Percentiles rank a stretch among this genome's conserved stretches.
These are phyloP conservation scores for Eledone cirrhosa DNA, from an alignment of 2,888 invertebrate species.

Conservation along the genomic window DNA sequence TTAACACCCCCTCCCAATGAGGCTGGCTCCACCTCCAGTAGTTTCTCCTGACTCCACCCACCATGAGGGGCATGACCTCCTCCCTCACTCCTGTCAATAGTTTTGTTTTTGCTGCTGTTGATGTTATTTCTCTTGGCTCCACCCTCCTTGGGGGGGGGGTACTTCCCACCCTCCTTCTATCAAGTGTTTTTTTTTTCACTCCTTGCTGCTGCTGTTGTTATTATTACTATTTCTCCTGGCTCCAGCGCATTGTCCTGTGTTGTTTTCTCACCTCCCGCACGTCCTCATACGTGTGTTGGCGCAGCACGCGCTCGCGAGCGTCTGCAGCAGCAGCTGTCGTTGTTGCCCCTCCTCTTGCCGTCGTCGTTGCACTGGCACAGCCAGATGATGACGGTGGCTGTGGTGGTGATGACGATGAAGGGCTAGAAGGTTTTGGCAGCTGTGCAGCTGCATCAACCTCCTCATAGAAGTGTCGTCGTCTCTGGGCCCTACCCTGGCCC, in stretches of 20 bases:
- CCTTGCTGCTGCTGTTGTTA: background rate
- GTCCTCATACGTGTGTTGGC: slow-evolving; percentile 56
- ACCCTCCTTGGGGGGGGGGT: no score
- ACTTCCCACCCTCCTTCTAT: no score
- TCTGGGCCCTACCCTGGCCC: slow-evolving; percentile 41
- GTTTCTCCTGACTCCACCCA: no score
- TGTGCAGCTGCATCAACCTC: slow-evolving; percentile 33
- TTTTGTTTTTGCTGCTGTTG: no score
- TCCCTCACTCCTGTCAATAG: no score
- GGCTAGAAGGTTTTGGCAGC: slow-evolving; percentile 36
- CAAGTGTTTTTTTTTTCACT: background rate
- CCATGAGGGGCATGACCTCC: no score
- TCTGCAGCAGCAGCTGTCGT: slow-evolving; percentile 36
- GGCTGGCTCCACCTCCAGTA: no score
- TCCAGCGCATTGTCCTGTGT: slow-evolving; percentile 17
- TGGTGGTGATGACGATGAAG: slow-evolving; percentile 23
- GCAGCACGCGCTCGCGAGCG: slow-evolving; percentile 45
- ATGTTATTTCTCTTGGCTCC: no score
- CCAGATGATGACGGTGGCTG: slow-evolving; percentile 46
- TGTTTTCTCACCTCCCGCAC: slow-evolving; percentile 48
- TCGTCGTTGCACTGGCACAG: no score
- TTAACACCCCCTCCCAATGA: no score
- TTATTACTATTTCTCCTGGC: slow-evolving; percentile 8
- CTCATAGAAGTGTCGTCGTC: slow-evolving; percentile 34
- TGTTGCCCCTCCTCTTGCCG: slow-evolving; percentile 31